phyloP scores from a whole-genome alignment of 2,888 invertebrate species.

The Teleiodes luculella region DNA sequence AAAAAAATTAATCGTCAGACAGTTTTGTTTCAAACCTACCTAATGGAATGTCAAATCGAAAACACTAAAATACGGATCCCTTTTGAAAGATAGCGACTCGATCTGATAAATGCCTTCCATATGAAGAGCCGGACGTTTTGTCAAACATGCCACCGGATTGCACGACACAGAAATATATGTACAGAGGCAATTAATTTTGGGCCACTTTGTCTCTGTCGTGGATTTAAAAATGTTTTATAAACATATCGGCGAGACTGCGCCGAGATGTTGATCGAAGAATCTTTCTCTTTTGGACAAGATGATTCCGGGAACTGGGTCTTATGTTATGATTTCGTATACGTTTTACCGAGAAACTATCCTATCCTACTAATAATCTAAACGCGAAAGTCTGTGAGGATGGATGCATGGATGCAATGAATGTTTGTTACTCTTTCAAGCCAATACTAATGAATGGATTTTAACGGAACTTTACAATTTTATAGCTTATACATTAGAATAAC shows the following conservation, averaged over 20 bases:
- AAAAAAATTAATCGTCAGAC: too few relatives aligned
- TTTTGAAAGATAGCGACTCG: constrained; percentile 21
- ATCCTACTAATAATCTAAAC: too few relatives aligned
- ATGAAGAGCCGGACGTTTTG: constrained; percentile 28
- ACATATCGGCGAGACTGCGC: not conserved
- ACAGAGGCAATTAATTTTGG: constrained; percentile 40
- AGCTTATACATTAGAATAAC: too few relatives aligned
- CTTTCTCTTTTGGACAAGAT: not conserved
- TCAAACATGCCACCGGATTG: constrained; percentile 40
- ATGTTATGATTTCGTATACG: not conserved
- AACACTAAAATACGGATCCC: constrained; percentile 18
- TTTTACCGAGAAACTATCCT: too few relatives aligned
- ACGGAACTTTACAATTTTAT: too few relatives aligned
- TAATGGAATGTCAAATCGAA: constrained; percentile 1
- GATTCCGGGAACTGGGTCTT: not conserved
- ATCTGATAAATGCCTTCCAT: constrained; percentile 16
- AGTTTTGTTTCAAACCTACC: not conserved
- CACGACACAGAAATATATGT: constrained; percentile 10
- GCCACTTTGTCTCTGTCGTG: constrained; percentile 35
- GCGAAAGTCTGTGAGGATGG: too few relatives aligned
- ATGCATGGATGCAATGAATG: too few relatives aligned
- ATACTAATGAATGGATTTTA: too few relatives aligned
- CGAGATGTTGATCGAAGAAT: not conserved
- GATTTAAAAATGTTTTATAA: constrained; percentile 18
- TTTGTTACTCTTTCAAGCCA: too few relatives aligned